These are phyloP conservation scores for Tiaroga cobitis DNA, from an alignment of 2,797 vertebrate species.

Conservation along the genomic window DNA sequence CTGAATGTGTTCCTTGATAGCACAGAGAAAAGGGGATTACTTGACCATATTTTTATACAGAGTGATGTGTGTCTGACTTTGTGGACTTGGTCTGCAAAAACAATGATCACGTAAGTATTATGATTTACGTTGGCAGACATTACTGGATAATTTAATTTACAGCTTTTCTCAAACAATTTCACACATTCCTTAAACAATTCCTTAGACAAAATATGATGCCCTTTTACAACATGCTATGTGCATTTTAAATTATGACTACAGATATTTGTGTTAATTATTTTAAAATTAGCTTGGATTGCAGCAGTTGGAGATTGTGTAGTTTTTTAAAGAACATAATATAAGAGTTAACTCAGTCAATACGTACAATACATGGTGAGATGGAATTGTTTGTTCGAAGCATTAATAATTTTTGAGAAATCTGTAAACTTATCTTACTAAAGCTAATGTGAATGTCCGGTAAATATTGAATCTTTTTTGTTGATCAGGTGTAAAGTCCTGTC, in stretches of 20 bases:
- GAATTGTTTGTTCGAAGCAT: not conserved
- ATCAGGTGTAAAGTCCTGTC: too few species aligned
- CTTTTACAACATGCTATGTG: not conserved
- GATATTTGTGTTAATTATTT: not conserved
- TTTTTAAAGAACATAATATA: too few species aligned
- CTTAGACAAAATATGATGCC: not conserved
- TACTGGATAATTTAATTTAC: not conserved
- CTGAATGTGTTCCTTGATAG: not conserved
- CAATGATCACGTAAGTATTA: not conserved
- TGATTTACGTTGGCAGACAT: conserved; percentile 1
- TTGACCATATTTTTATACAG: not conserved
- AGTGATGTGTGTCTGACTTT: conserved; percentile 5
- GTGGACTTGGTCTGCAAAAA: not conserved
- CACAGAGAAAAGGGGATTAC: not conserved
- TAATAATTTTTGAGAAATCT: not conserved
- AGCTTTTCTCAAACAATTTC: not conserved
- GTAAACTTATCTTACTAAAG: not conserved
- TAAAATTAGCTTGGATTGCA: not conserved
- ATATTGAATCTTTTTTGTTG: not conserved
- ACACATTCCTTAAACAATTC: too few species aligned
- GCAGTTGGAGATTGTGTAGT: not conserved
- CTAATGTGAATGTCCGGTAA: not conserved
- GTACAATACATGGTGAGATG: not conserved
- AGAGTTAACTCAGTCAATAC: too few species aligned
- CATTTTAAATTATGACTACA: not conserved